Evolutionary conservation across 2,113 vertebrate genomes (phyloP).

Genomic region (Tachycineta bicolor): DNA sequence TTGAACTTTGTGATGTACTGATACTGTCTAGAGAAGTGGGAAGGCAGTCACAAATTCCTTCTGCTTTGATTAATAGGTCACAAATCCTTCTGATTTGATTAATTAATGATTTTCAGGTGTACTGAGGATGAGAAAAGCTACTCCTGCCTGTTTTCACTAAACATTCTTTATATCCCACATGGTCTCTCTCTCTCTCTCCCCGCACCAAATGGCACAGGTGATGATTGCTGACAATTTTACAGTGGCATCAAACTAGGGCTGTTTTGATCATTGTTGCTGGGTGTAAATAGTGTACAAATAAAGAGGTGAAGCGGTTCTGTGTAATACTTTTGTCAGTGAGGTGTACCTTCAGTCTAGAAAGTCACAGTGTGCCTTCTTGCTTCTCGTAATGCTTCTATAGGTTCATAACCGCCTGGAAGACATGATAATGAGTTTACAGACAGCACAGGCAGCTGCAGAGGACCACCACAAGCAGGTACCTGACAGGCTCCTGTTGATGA

Average conservation of each 20-base stretch:
- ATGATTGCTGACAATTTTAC: background rate
- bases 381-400: constrained; percentile 52
- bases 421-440: constrained; percentile 81
- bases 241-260: background rate
- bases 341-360: background rate
- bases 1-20: background rate
- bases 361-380: background rate
- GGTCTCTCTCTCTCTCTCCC: background rate
- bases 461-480: constrained; percentile 85
- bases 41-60: background rate
- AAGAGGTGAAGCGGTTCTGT: background rate
- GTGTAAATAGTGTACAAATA: background rate
- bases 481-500: background rate
- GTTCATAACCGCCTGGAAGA: constrained; percentile 83
- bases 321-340: background rate
- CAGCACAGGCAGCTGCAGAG: constrained; percentile 82
- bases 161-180: background rate
- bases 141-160: background rate
- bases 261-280: background rate
- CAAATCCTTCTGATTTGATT: no score
- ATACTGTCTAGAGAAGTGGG: no score
- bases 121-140: background rate
- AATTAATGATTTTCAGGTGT: background rate
- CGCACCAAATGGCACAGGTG: background rate
- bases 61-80: background rate